Evolutionary conservation across 2,888 invertebrate species (phyloP).

Genomic region (Camptogramma bilineatum): DNA sequence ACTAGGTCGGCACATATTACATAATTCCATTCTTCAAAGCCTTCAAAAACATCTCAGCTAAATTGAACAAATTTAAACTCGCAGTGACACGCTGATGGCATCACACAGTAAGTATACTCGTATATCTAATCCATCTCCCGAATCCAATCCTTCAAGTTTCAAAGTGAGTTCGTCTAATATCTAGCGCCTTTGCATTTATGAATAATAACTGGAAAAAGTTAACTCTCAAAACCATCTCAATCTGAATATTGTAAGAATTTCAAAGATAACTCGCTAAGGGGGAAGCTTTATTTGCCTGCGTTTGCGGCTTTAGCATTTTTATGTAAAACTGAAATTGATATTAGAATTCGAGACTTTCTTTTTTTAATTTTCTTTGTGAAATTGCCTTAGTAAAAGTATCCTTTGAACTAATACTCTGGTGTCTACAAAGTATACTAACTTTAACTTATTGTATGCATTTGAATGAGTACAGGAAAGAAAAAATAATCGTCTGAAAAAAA

Average conservation of each 20-base stretch:
- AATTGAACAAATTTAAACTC: slow-evolving; percentile 3
- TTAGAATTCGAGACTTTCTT: slow-evolving; percentile 14
- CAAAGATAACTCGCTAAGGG: slow-evolving; percentile 70
- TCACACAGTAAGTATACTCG: slow-evolving; percentile 43
- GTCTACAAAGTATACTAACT: neutral
- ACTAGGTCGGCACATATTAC: neutral
- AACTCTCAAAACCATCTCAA: slow-evolving; percentile 73
- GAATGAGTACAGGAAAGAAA: too few species aligned
- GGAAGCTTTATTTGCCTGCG: slow-evolving; percentile 56
- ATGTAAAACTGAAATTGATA: slow-evolving; percentile 34
- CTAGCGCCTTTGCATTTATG: slow-evolving; percentile 80
- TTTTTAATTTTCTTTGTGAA: slow-evolving; percentile 12
- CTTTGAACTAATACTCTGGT: neutral
- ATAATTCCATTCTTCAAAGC: neutral
- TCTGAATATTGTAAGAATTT: slow-evolving; percentile 76
- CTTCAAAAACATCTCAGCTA: neutral
- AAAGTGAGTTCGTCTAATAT: slow-evolving; percentile 75
- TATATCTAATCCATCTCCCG: slow-evolving; percentile 61
- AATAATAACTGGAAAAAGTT: slow-evolving; percentile 82
- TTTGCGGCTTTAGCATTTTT: slow-evolving; percentile 41
- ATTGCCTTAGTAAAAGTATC: neutral
- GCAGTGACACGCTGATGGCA: slow-evolving; percentile 15
- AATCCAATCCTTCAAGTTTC: slow-evolving; percentile 71
- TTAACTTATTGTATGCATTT: neutral
- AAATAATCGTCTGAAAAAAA: too few species aligned